Evolutionary conservation across 2,888 invertebrate genomes (phyloP).

Genomic region (Rhorus exstirpatorius): DNA sequence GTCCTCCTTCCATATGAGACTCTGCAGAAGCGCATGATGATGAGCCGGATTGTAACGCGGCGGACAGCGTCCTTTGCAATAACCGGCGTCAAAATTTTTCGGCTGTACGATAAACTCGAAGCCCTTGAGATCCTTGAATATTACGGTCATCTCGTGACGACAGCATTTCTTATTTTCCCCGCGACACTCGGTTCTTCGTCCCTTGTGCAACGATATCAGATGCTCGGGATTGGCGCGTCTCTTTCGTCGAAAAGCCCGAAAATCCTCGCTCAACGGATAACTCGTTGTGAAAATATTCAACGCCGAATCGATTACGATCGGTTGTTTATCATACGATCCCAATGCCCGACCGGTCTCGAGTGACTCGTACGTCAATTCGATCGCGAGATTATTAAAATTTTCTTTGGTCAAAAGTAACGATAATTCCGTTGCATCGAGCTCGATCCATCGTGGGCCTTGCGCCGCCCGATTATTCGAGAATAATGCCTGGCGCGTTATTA

Average conservation of each 20-base stretch:
- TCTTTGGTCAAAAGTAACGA: conserved; percentile 86
- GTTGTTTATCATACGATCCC: conserved; percentile 58
- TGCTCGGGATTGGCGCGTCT: conserved; percentile 76
- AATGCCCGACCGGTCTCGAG: conserved; percentile 55
- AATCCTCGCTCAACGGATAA: conserved; percentile 71
- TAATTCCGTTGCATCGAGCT: conserved; percentile 88
- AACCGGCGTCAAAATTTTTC: conserved; percentile 91
- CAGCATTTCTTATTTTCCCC: conserved; percentile 89
- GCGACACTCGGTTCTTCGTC: conserved; percentile 87
- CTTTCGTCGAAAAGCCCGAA: conserved; percentile 61
- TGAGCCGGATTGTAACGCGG: conserved; percentile 90
- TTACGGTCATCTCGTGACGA: conserved; percentile 89
- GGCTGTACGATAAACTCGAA: conserved; percentile 90
- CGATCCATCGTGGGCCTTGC: conserved; percentile 88
- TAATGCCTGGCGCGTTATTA: conserved; percentile 84
- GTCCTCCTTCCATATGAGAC: conserved; percentile 89
- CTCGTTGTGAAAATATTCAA: conserved; percentile 80
- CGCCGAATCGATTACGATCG: conserved; percentile 80
- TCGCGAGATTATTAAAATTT: conserved; percentile 86
- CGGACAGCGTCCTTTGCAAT: conserved; percentile 90
- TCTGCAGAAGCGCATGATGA: conserved; percentile 91
- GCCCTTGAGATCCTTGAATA: conserved; percentile 89
- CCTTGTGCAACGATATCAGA: conserved; percentile 83
- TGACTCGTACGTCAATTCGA: conserved; percentile 87
- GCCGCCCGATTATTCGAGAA: no score